Percentiles rank a stretch among this genome's conserved stretches.
Evolutionary conservation across 1,140 invertebrate species (phyloP).

Genomic region (Pteromalus puparum): DNA sequence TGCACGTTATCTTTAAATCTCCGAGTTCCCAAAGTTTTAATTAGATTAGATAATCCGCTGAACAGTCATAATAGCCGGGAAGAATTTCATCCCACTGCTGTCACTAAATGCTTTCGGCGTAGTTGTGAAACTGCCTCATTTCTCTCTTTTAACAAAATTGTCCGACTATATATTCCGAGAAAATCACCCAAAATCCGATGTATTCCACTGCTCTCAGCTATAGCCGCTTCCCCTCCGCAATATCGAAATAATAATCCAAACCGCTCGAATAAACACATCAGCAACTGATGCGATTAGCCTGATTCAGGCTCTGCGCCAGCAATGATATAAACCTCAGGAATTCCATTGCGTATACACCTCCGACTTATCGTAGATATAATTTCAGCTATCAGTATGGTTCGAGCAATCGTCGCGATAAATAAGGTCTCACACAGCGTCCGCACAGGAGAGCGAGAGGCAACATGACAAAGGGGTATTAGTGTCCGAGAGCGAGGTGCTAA

Average conservation of each 20-base stretch:
- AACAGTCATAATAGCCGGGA: too few relatives aligned
- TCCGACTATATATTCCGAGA: too few relatives aligned
- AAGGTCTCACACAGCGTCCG: neutral
- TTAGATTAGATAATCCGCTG: too few relatives aligned
- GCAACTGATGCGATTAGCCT: neutral
- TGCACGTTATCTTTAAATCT: neutral
- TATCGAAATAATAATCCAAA: neutral
- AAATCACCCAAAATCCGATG: too few relatives aligned
- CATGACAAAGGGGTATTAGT: constrained; percentile 14
- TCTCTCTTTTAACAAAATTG: too few relatives aligned
- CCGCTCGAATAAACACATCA: neutral
- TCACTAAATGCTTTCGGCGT: neutral
- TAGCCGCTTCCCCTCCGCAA: neutral
- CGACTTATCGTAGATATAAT: neutral
- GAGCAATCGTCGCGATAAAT: neutral
- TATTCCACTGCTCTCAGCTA: neutral
- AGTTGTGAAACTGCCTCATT: neutral
- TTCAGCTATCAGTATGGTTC: neutral
- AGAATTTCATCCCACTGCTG: too few relatives aligned
- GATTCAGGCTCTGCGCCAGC: neutral
- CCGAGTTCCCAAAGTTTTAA: too few relatives aligned
- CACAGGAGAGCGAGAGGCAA: neutral
- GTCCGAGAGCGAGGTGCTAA: neutral
- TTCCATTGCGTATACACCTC: neutral
- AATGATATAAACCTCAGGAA: neutral